A percentile compares a stretch with the other conserved stretches of the same genome.
Conservation (phyloP, 2,888 invertebrate genomes). For the Pterobdella sp. region DNA sequence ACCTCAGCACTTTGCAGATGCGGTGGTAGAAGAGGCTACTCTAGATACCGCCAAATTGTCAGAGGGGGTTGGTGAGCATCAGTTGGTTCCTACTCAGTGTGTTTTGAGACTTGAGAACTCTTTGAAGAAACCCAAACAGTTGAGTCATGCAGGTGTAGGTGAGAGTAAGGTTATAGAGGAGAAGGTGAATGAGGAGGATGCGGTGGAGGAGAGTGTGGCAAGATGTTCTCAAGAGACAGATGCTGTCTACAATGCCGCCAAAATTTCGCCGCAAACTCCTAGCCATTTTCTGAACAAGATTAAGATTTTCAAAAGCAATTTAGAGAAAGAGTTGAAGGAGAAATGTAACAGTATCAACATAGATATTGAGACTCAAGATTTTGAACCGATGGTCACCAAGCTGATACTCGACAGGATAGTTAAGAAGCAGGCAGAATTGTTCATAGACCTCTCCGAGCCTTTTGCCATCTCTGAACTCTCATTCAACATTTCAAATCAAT, state of each 20-base stretch:
- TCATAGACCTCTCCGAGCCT: background rate
- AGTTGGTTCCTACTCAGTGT: too few species aligned
- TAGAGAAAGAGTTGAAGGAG: background rate
- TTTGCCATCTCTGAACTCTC: background rate
- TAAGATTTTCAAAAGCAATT: conserved; percentile 1
- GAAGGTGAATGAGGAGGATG: background rate
- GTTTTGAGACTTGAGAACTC: background rate
- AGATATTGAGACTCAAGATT: background rate
- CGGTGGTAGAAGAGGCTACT: background rate
- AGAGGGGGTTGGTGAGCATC: background rate
- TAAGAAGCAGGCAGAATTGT: conserved; percentile 5
- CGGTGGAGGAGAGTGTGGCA: background rate
- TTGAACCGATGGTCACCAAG: background rate
- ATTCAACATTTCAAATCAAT: background rate
- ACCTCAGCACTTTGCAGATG: background rate
- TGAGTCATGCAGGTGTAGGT: background rate
- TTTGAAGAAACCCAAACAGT: background rate
- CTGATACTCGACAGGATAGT: background rate
- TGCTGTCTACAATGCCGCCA: background rate
- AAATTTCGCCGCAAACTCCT: background rate
- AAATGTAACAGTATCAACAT: background rate
- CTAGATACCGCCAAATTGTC: background rate
- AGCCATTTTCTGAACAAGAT: conserved; percentile 9
- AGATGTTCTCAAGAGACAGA: background rate
- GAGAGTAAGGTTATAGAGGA: background rate